Base-by-base conservation (phyloP, 2,888 invertebrate genomes). In the Daptonema setosum region DNA sequence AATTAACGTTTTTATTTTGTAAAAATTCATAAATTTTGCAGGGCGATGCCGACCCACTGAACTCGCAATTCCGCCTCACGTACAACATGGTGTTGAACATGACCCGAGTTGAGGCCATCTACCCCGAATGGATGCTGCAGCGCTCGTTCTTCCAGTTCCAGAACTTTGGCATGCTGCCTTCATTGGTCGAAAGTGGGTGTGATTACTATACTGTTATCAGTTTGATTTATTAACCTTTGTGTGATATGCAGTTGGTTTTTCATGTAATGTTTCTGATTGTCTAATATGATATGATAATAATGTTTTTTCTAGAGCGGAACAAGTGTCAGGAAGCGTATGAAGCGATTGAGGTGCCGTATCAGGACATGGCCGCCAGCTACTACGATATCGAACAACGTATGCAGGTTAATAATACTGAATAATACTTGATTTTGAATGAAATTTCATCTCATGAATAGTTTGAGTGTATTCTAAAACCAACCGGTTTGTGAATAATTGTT, bases 51-150 rank as follows among this genome's bases (percentile, higher is more conserved):
- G 97, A 99, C 75, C 85, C 91, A 0, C 83, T 99, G 60, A 97
- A 97, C 73, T 93, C 93, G 0, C 95, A 97, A 0, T 99, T 99
- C 75, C 95, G 97, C 74, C 78, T 99, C 59, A 95, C 95, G 0
- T 99, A 99, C 73, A 97, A 97, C 72, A 99, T 99, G 97, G 93
- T 99, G 2, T 74, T 91, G 57, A 83, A 99, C 80, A 76, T 99
- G 61, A 76, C 97, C 62, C 77, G 99, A 63, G 97, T 97, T 0
- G 97, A 97, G 73, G 97, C 93, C 76, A 93, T 99, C 56, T 95
- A 97, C 75, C 97, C 97, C 0, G 93, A 97, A 72, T 97, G 88
- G 70, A 95, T 99, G 90, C 76, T 99, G 68, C 93, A 95, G 69
- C 78, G 91, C 60, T 91, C 91, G 64, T 99, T 99, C 75, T 91